A percentile compares a stretch with the other conserved stretches of the same genome.
phyloP scores from a whole-genome alignment of 2,888 invertebrate genomes.

The Pyrgus malvae region DNA sequence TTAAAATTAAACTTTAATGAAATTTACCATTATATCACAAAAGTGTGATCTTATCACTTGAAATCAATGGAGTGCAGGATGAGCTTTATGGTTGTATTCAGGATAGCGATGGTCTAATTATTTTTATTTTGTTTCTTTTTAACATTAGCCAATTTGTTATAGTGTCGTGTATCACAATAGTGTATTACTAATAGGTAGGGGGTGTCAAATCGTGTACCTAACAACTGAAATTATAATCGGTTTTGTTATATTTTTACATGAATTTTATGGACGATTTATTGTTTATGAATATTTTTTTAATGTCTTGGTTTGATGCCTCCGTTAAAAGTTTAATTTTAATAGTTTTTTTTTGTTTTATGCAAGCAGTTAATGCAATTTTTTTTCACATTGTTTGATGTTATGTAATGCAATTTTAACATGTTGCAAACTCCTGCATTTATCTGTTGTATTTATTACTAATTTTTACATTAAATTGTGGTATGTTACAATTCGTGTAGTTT shows the following conservation, averaged over 20 bases:
- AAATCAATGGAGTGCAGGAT: slow-evolving; percentile 79
- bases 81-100: slow-evolving; percentile 72
- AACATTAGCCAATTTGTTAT: slow-evolving; percentile 81
- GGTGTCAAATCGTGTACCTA: slow-evolving; percentile 80
- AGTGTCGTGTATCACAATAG: slow-evolving; percentile 81
- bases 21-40: slow-evolving; percentile 70
- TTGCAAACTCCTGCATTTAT: slow-evolving; percentile 86
- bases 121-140: slow-evolving; percentile 76
- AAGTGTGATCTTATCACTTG: slow-evolving; percentile 66
- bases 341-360: slow-evolving; percentile 81
- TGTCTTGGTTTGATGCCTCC: slow-evolving; percentile 82
- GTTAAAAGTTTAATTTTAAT: slow-evolving; percentile 79
- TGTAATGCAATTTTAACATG: slow-evolving; percentile 82
- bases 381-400: slow-evolving; percentile 83
- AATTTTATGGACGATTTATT: slow-evolving; percentile 79
- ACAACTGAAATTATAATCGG: slow-evolving; percentile 59
- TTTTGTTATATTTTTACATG: slow-evolving; percentile 77
- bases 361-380: slow-evolving; percentile 81
- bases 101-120: slow-evolving; percentile 82
- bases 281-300: slow-evolving; percentile 73
- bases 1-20: slow-evolving; percentile 77
- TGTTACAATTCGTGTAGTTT: slow-evolving; percentile 83
- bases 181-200: slow-evolving; percentile 76
- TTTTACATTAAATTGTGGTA: slow-evolving; percentile 88
- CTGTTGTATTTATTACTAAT: slow-evolving; percentile 86